Evolutionary conservation across 37 sponge, comb jelly and placozoan genomes (phyloP).

Genomic region (Geodia barretti): DNA sequence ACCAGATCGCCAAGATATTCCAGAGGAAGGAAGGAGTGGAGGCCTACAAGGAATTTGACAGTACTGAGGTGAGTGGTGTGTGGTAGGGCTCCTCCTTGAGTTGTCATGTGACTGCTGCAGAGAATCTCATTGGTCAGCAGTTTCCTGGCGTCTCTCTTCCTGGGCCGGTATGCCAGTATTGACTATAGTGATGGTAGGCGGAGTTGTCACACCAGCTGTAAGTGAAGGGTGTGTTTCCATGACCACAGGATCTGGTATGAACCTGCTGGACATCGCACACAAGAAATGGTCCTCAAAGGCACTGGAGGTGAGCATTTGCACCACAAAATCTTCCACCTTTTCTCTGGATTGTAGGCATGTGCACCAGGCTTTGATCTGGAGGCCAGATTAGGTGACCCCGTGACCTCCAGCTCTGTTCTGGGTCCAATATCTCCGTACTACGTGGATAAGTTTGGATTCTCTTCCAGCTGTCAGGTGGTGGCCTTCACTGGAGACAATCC

Average conservation of each 20-base stretch:
- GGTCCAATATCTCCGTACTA: constrained; percentile 49
- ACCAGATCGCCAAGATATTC: constrained; percentile 85
- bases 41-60: constrained; percentile 13
- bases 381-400: constrained; percentile 67
- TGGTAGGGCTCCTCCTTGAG: neutral
- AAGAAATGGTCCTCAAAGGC: constrained; percentile 75
- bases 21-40: constrained; percentile 21
- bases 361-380: constrained; percentile 40
- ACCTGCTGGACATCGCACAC: constrained; percentile 83
- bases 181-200: constrained; percentile 93
- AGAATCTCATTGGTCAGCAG: constrained; percentile 89
- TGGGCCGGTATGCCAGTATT: constrained; percentile 82
- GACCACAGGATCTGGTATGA: constrained; percentile 92
- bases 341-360: constrained; percentile 51
- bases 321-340: neutral
- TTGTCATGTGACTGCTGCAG: constrained; percentile 28
- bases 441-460: constrained; percentile 78
- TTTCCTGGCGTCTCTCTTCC: constrained; percentile 80
- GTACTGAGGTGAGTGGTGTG: constrained; percentile 52
- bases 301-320: constrained; percentile 55
- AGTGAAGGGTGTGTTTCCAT: too few species aligned
- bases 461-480: constrained; percentile 63
- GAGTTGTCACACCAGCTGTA: neutral
- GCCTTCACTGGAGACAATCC: constrained; percentile 97
- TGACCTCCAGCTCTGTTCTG: constrained; percentile 70